phyloP scores from a whole-genome alignment of 1,140 invertebrate genomes.

The Cylas formicarius region DNA sequence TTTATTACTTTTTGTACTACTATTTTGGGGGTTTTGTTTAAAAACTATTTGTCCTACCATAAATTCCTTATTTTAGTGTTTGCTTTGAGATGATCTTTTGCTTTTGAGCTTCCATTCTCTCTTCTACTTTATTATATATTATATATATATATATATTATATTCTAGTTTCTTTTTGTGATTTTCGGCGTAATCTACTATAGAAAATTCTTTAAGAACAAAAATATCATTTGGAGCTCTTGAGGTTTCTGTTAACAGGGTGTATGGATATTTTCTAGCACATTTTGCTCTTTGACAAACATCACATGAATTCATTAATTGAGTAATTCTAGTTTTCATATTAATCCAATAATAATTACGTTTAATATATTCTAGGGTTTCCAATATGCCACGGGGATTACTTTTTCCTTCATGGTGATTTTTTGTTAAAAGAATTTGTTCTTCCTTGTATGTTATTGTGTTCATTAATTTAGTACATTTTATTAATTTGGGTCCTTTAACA shows the following conservation, averaged over 20 bases:
- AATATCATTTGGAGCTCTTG: conserved; percentile 9
- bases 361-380: conserved; percentile 16
- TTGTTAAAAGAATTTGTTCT: conserved; percentile 17
- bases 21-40: conserved; percentile 4
- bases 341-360: conserved; percentile 15
- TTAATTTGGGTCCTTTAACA: conserved; percentile 7
- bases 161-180: conserved; percentile 5
- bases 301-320: conserved; percentile 18
- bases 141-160: conserved; percentile 8
- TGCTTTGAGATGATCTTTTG: conserved; percentile 2
- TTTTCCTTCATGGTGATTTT: conserved; percentile 20
- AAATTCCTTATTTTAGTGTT: neutral
- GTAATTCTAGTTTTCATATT: conserved; percentile 14
- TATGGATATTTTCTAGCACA: conserved; percentile 12
- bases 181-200: conserved; percentile 1
- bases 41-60: conserved; percentile 8
- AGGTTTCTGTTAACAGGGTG: conserved; percentile 6
- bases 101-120: conserved; percentile 1
- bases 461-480: conserved; percentile 10
- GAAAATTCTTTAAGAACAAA: neutral
- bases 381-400: conserved; percentile 18
- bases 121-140: conserved; percentile 8
- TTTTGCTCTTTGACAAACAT: conserved; percentile 17
- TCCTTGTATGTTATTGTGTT: conserved; percentile 11
- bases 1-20: conserved; percentile 12